Base-by-base conservation (phyloP, 2,888 invertebrate species). In the Drosophila neonasuta region DNA sequence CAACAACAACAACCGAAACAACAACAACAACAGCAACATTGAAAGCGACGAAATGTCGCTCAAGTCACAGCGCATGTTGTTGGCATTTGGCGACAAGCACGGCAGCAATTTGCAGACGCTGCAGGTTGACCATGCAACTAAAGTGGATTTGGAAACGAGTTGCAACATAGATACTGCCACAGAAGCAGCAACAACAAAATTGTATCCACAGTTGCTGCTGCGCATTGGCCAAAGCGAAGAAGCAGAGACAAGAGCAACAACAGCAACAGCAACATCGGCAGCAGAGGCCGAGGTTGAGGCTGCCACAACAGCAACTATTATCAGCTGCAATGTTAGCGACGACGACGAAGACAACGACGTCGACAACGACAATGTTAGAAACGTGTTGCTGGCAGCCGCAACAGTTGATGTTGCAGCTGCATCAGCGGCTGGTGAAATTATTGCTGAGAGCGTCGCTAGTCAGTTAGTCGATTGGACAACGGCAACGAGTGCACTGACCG, bases 381-480 rank as follows among this genome's bases (percentile, higher is more conserved):
- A 68, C 66, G 70, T 70, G 70, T 76, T 69, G 68, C 69, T 60
- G 65, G 60, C 67, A 50, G 71, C 61, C 42, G n/a, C 58, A 42
- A 41, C 48, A 39, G 51, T 17, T 42, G 41, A 11, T 11, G 48
- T 0, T 42, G 61, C 42, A n/a, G 39, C 36, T 54, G 63, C 36
- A 24, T 32, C 32, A 9, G 48, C 3, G 32, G 56, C 46, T 13
- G 42, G 32, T 63, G 69, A 71, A 50, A 83, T 83, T 77, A 77
- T 60, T 68, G 55, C 59, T 50, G 75, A 80, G 70, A 74, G 42
- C 69, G 62, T 42, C 29, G 76, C 71, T 77, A 83, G 81, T 85
- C 80, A 71, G 76, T 68, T 75, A 77, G 78, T 83, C 85, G 88
- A 88, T 87, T 88, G 84, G 68, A 70, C 62, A 44, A 77, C 80